These are phyloP conservation scores for Tetanocera ferruginea DNA, from an alignment of 2,888 invertebrate species.

Conservation along the genomic window DNA sequence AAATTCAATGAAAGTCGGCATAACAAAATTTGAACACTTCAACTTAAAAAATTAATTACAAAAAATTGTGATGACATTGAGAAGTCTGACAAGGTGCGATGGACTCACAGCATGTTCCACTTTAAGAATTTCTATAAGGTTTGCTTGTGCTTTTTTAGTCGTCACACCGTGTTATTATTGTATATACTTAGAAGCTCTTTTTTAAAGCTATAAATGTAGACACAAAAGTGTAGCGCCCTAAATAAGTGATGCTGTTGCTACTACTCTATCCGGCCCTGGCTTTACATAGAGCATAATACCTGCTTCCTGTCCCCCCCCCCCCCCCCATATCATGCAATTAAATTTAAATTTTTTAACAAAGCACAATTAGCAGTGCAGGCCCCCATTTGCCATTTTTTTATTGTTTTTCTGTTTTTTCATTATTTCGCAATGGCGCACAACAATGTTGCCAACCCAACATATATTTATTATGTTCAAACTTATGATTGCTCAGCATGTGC, in stretches of 20 bases:
- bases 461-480: slow-evolving; percentile 6
- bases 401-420: neutral
- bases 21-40: too few relatives aligned
- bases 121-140: too few relatives aligned
- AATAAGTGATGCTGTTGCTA: too few relatives aligned
- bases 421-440: slow-evolving; percentile 10
- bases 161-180: too few relatives aligned
- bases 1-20: too few relatives aligned
- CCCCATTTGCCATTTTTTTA: slow-evolving; percentile 4
- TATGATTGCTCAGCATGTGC: slow-evolving; percentile 30
- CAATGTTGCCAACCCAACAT: slow-evolving; percentile 15
- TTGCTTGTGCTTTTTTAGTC: too few relatives aligned
- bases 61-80: too few relatives aligned
- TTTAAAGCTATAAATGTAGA: neutral
- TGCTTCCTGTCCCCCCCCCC: neutral
- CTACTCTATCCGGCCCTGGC: neutral
- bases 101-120: too few relatives aligned
- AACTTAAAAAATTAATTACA: too few relatives aligned
- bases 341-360: slow-evolving; percentile 31
- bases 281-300: neutral
- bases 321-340: slow-evolving; percentile 13
- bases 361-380: neutral
- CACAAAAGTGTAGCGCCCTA: neutral
- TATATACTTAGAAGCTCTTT: too few relatives aligned
- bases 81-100: too few relatives aligned